Base-by-base conservation (phyloP, 1,140 invertebrate species). In the Sycophila sp. region DNA sequence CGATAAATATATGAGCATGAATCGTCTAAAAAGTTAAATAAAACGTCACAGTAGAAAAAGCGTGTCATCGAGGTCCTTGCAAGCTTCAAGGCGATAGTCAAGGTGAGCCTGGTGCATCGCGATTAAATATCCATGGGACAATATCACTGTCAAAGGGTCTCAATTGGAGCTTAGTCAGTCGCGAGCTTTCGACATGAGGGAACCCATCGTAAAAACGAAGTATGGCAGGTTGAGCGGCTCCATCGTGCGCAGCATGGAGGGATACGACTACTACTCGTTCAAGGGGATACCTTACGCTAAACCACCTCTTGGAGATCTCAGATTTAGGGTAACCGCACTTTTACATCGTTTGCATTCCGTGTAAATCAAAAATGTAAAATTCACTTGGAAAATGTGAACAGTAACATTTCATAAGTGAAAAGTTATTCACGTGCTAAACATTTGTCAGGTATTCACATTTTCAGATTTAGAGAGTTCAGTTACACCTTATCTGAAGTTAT, bases 251-350 rank as follows among this genome's bases (percentile, higher is more conserved):
- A 70, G 51, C 28, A 7, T 10, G 5, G 62, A 71, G 24, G 47
- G 53, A 2, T 40, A 73, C 11, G 38, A 69, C 6, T 83, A 75
- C 38, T 68, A 73, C 19, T 59, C 74, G 0, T 83, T 81, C 24
- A 75, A 70, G 24, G 73, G 74, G 10, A 74, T 77, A 32, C 74
- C 72, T 11, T 77, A 75, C 51, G 74, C 74, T 0, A 74, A 74
- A 67, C 63, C 74, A 38, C 73, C 76, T 15, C 8, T 77, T 22
- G 71, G 71, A 38, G 71, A 71, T 24, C 59, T 77, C 38, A 59
- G 76, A 71, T 77, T 77, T 28, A 72, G 69, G 34, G 72, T 75
- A 70, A 67, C 51, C 51, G 15, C 5, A 10, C 40, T 6, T 15
- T 51, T n/a, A n/a, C n/a, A n/a, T n/a, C n/a, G n/a, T n/a, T n/a